Evolutionary conservation across 2,797 vertebrate genomes (phyloP), one percentile per base, ranked within the genome.

Genomic region (Ceryle rudis): DNA sequence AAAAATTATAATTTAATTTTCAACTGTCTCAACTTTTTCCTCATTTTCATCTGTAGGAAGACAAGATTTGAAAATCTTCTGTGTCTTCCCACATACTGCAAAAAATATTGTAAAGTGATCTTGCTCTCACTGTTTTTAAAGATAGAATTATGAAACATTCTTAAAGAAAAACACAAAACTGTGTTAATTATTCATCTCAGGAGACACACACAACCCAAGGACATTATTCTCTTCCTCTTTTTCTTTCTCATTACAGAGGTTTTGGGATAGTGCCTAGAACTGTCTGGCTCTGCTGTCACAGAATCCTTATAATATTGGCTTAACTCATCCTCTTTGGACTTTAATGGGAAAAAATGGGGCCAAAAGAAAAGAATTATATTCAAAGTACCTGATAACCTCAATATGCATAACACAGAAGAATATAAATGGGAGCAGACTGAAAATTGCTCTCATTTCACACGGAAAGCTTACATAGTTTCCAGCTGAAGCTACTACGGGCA

Each of bases 1-100:
- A 89, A 46, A 69, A 88, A 65, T 86, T 94, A 85, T n/a, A 84
- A 92, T 86, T 94, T 88, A 81, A 88, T 96, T 96, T 93, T 20
- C 20, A 79, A 83, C 65, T 58, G n/a, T 58, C 28, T 80, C 85
- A 29, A 73, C 37, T 86, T 91, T 64, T 72, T 66, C 29, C 19
- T 54, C 16, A 33, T 54, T 83, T 65, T 78, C 9, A 1, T 82
- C 49, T 88, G 16, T 47, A 58, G 52, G 62, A 88, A 91, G 52
- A 57, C 21, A 89, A 42, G 61, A 86, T 71, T 81, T 83, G 42
- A 69, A 77, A 73, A 78, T 77, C 26, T 64, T 92, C 42, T 47
- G 4, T 60, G 52, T 67, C 81, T 61, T 90, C 57, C 33, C 21
- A 52, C 3, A 55, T 39, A 84, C 10, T 52, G 35, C 22, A 81